These are phyloP conservation scores for Megathymus violae DNA, from an alignment of 1,140 invertebrate species.

Conservation along the genomic window DNA sequence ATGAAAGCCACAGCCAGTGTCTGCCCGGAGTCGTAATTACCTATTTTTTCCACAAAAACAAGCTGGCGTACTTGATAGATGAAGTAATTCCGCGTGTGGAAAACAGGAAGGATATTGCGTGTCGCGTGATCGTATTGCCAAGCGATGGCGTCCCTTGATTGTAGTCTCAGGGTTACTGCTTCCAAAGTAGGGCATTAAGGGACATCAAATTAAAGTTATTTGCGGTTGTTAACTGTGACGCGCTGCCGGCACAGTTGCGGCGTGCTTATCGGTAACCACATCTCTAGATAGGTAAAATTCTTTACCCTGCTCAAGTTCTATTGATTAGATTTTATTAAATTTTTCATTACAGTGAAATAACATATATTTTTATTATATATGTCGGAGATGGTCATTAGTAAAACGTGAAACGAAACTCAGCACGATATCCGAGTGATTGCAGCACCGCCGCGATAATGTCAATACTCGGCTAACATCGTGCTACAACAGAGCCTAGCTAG, in stretches of 20 bases:
- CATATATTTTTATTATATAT: too few species aligned
- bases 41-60: neutral
- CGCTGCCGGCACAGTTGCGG: neutral
- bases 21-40: too few species aligned
- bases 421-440: too few species aligned
- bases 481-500: too few species aligned
- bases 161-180: slow-evolving; percentile 3
- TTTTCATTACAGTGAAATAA: too few species aligned
- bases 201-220: slow-evolving; percentile 6
- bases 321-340: too few species aligned
- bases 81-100: slow-evolving; percentile 1
- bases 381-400: too few species aligned
- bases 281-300: neutral
- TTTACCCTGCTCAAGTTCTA: too few species aligned
- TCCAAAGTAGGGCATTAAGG: slow-evolving; percentile 5
- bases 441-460: too few species aligned
- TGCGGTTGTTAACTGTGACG: slow-evolving; percentile 1
- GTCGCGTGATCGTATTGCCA: neutral
- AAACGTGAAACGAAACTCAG: too few species aligned
- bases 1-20: too few species aligned
- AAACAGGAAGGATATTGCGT: slow-evolving; percentile 5
- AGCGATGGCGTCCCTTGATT: neutral
- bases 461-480: too few species aligned
- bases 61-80: slow-evolving; percentile 1
- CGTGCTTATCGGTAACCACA: neutral